A percentile compares a stretch with the other conserved stretches of the same genome.
These are phyloP conservation scores for Trissolcus basalis DNA, from an alignment of 1,140 invertebrate genomes.

Conservation along the genomic window DNA sequence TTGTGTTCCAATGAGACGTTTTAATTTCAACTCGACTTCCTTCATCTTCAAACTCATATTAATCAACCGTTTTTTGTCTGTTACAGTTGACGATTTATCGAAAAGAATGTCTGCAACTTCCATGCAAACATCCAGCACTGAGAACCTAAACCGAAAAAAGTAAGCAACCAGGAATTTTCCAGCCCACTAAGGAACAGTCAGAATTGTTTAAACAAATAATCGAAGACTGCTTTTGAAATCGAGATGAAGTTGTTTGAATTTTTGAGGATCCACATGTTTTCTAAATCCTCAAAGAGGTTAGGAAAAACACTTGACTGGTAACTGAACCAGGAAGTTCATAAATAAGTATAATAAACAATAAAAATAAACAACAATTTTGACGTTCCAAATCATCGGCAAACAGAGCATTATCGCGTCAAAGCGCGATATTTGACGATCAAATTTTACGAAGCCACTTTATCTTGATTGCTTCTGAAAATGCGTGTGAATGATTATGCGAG, in stretches of 20 bases:
- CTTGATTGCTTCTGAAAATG: slow-evolving; percentile 20
- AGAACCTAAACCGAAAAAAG: slow-evolving; percentile 42
- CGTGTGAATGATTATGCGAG: slow-evolving; percentile 19
- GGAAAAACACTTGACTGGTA: slow-evolving; percentile 1
- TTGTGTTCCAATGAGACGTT: too few relatives aligned
- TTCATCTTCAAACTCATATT: not conserved
- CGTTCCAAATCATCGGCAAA: not conserved
- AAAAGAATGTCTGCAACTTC: slow-evolving; percentile 49
- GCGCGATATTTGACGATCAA: slow-evolving; percentile 10
- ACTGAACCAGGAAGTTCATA: slow-evolving; percentile 10
- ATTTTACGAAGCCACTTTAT: slow-evolving; percentile 9
- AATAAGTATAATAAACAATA: slow-evolving; percentile 14
- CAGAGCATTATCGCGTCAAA: slow-evolving; percentile 18
- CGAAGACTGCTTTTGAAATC: too few relatives aligned
- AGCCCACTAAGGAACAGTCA: too few relatives aligned
- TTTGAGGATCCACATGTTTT: too few relatives aligned
- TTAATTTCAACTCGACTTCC: not conserved
- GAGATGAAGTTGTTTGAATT: too few relatives aligned
- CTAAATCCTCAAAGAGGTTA: not conserved
- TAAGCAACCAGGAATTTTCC: too few relatives aligned
- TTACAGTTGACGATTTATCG: slow-evolving; percentile 48
- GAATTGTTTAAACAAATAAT: too few relatives aligned
- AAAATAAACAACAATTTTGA: slow-evolving; percentile 25
- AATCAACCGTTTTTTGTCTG: slow-evolving; percentile 12
- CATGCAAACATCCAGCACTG: slow-evolving; percentile 28